phyloP scores from a whole-genome alignment of 2,888 invertebrate genomes.

The Alentia gelatinosa region DNA sequence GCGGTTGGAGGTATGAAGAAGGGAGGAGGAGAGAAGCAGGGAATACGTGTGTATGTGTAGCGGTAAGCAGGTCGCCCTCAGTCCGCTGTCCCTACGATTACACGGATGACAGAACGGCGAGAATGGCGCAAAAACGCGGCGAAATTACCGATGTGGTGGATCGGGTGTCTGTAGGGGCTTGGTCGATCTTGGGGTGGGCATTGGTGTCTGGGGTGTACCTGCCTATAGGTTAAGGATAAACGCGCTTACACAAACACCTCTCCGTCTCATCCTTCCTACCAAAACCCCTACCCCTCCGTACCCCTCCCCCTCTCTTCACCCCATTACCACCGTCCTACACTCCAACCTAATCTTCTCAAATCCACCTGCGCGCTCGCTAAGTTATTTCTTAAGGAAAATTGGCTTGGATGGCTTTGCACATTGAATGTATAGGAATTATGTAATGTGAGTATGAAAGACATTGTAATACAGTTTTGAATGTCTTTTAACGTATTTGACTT shows the following conservation, averaged over 20 bases:
- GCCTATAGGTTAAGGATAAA: background rate
- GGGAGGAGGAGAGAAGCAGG: background rate
- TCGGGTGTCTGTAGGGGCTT: background rate
- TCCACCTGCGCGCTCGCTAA: too few species aligned
- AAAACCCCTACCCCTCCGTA: background rate
- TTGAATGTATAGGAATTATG: too few species aligned
- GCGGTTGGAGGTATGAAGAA: background rate
- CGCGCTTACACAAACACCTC: background rate
- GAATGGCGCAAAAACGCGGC: conserved; percentile 4
- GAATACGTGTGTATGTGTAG: background rate
- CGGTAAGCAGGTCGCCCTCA: background rate
- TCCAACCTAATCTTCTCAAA: too few species aligned
- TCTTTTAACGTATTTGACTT: too few species aligned
- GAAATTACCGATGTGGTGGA: background rate
- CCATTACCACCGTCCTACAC: too few species aligned
- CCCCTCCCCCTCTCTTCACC: background rate
- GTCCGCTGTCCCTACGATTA: background rate
- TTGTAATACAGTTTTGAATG: too few species aligned
- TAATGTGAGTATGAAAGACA: too few species aligned
- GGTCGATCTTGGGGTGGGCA: background rate
- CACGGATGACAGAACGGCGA: background rate
- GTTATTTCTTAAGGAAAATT: too few species aligned
- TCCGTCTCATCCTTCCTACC: background rate
- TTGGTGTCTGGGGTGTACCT: background rate
- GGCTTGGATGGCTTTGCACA: too few species aligned